Evolutionary conservation across 2,113 vertebrate species (phyloP), one percentile per base, ranked within the genome.

Genomic region (Benitochromis conjunctus): DNA sequence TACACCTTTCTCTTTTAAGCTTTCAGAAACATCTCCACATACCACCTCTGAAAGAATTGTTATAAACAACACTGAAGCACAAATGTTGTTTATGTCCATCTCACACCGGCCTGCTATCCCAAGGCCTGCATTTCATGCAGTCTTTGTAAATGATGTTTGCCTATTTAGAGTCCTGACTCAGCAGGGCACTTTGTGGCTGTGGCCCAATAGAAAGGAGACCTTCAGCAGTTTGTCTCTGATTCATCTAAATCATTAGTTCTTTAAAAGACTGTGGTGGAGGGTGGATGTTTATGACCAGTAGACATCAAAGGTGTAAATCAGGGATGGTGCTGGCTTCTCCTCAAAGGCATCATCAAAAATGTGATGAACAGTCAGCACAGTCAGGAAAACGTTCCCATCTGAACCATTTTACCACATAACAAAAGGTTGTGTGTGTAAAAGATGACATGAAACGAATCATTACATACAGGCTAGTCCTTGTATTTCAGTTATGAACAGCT

Each of bases 141-240:
- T 87, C 86, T 83, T 82, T n/a, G 82, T 91, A 88, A 92, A 83
- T 79, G 79, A 92, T 91, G 89, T 90, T 90, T 88, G 79, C 89
- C 79, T 71, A 82, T 84, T 88, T 54, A 69, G 54, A 79, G 60
- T 51, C 56, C 85, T 93, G 94, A 94, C 86, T 94, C 93, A 91
- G 92, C 90, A 84, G 79, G 81, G 38, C 10, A 13, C 89, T 76
- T 64, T 86, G 87, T 89, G 87, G 91, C 87, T 13, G 80, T 38
- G 51, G 88, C 84, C 91, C 91, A 92, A 56, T 71, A 85, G 86
- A 90, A 89, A 88, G 86, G 38, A 89, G 90, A 92, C 88, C 86
- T 91, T 94, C 91, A 93, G 93, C 93, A 89, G 62, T 92, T 91
- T 90, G 86, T 89, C 82, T 88, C 77, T 56, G 83, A 80, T 92